Conservation (phyloP, 1,140 invertebrate species). For the Neodiprion lecontei region DNA sequence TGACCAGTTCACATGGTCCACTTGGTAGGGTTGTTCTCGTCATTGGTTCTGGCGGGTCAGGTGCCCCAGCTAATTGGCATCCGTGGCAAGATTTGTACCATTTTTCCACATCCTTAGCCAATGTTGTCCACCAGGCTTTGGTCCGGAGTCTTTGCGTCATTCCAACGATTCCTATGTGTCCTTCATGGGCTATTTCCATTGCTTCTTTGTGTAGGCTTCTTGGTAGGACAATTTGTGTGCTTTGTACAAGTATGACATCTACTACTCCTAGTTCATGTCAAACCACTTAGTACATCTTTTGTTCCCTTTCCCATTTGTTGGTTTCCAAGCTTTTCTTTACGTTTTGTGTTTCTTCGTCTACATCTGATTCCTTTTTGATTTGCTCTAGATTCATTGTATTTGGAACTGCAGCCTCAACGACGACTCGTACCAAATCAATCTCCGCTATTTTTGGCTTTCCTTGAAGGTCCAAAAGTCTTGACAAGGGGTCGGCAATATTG, state of each 20-base stretch:
- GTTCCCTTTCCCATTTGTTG: constrained; percentile 17
- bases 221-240: constrained; percentile 21
- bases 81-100: constrained; percentile 45
- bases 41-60: constrained; percentile 37
- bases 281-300: constrained; percentile 25
- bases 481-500: constrained; percentile 46
- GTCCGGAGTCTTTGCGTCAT: constrained; percentile 30
- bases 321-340: constrained; percentile 17
- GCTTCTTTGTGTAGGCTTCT: constrained; percentile 23
- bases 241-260: constrained; percentile 22
- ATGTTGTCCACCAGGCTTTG: constrained; percentile 36
- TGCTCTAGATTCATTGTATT: too few relatives aligned
- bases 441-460: constrained; percentile 5
- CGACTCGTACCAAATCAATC: not conserved
- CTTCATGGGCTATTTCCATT: constrained; percentile 29
- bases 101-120: constrained; percentile 34
- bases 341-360: constrained; percentile 18
- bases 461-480: constrained; percentile 25
- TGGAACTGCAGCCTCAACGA: too few relatives aligned
- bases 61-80: constrained; percentile 46
- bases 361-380: constrained; percentile 20
- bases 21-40: constrained; percentile 38
- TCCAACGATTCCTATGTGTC: constrained; percentile 38
- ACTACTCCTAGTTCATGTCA: constrained; percentile 20
- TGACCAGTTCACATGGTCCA: constrained; percentile 46